phyloP scores from a whole-genome alignment of 2,888 invertebrate species.

The Megastigmus dorsalis region DNA sequence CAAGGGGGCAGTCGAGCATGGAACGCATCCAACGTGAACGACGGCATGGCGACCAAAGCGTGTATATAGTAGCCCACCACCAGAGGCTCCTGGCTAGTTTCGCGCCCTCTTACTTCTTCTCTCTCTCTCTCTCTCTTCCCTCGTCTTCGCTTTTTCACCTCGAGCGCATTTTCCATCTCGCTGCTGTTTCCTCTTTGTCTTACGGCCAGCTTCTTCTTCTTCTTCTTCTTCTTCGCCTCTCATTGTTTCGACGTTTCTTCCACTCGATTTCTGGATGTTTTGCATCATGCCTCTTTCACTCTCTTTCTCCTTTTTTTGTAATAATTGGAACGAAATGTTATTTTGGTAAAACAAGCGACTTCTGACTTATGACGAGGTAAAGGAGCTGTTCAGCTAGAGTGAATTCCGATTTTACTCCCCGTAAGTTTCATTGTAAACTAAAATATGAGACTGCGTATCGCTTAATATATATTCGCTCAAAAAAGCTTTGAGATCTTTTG shows the following conservation, averaged over 20 bases:
- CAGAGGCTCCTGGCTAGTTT: constrained; percentile 21
- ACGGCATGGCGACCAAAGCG: too few relatives aligned
- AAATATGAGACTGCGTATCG: too few relatives aligned
- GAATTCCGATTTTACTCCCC: too few relatives aligned
- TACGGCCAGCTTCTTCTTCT: constrained; percentile 1
- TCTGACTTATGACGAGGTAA: too few relatives aligned
- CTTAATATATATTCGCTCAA: too few relatives aligned
- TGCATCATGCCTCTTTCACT: not conserved
- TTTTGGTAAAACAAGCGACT: too few relatives aligned
- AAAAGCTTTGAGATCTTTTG: too few relatives aligned
- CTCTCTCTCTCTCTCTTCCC: constrained; percentile 24
- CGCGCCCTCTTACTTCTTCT: not conserved
- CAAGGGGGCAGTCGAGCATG: constrained; percentile 25
- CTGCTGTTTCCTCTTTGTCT: constrained; percentile 25
- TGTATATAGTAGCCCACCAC: too few relatives aligned
- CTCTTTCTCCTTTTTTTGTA: not conserved
- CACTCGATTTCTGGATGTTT: constrained; percentile 3
- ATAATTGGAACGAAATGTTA: too few relatives aligned
- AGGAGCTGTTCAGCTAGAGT: too few relatives aligned
- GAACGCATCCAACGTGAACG: constrained; percentile 41
- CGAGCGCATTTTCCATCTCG: constrained; percentile 39
- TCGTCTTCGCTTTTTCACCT: constrained; percentile 38
- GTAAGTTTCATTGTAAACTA: too few relatives aligned
- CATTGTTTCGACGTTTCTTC: constrained; percentile 8
- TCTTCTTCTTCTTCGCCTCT: constrained; percentile 32